Conservation (phyloP, 1,140 invertebrate genomes). For the Atta texana region DNA sequence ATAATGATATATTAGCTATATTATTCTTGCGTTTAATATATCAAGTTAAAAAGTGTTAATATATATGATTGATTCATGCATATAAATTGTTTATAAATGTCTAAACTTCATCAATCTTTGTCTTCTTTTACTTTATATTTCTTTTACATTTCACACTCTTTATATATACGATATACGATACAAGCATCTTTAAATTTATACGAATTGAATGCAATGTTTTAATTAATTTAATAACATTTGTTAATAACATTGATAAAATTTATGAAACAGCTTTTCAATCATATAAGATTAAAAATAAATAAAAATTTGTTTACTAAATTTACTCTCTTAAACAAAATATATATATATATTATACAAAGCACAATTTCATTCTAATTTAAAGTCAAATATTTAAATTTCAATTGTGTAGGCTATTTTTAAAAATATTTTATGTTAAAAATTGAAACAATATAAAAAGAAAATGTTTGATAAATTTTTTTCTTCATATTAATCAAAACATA, state of each 20-base stretch:
- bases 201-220: background rate
- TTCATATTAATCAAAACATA: background rate
- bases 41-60: constrained; percentile 34
- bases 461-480: background rate
- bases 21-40: constrained; percentile 2
- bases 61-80: background rate
- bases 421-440: background rate
- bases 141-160: background rate
- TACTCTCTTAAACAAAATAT: background rate
- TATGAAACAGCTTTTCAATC: background rate
- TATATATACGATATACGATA: background rate
- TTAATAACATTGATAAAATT: background rate
- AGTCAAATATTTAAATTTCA: background rate
- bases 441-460: background rate
- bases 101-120: constrained; percentile 32
- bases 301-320: background rate
- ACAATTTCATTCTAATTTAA: background rate
- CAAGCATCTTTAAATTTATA: background rate
- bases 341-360: background rate
- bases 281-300: background rate
- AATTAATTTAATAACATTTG: background rate
- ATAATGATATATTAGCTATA: constrained; percentile 9
- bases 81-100: constrained; percentile 25
- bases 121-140: background rate
- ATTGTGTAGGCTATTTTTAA: background rate